phyloP scores from a whole-genome alignment of 2,888 invertebrate species.

The Amiota minor region DNA sequence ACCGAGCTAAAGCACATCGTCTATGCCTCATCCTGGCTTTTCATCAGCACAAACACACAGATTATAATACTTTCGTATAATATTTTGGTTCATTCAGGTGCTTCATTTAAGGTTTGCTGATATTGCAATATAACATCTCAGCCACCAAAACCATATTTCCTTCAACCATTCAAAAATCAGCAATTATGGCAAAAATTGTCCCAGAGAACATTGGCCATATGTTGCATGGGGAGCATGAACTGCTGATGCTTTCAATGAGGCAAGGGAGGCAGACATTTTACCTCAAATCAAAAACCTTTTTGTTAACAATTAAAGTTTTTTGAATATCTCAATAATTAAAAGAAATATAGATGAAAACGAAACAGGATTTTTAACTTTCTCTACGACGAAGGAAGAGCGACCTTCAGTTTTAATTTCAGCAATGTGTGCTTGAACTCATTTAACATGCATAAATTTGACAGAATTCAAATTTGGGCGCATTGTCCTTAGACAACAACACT shows the following conservation, averaged over 20 bases:
- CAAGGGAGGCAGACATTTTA: too few species aligned
- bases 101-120: constrained; percentile 27
- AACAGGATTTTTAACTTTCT: too few species aligned
- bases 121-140: constrained; percentile 20
- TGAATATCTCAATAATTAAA: too few species aligned
- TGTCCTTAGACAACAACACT: constrained; percentile 13
- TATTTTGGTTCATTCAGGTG: constrained; percentile 10
- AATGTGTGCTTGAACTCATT: neutral
- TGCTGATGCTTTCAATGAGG: too few species aligned
- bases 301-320: too few species aligned
- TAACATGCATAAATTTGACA: constrained; percentile 8
- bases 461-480: constrained; percentile 34
- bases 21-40: too few species aligned
- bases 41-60: too few species aligned
- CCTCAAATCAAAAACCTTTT: too few species aligned
- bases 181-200: constrained; percentile 5
- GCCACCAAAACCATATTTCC: neutral
- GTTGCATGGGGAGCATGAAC: too few species aligned
- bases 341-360: too few species aligned
- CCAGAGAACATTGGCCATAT: too few species aligned
- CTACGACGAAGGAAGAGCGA: neutral
- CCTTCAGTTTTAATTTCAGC: neutral
- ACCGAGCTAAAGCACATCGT: neutral
- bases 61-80: too few species aligned
- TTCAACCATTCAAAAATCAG: neutral